Evolutionary conservation across 2,888 invertebrate species (phyloP).

Genomic region (Anoplius nigerrimus): DNA sequence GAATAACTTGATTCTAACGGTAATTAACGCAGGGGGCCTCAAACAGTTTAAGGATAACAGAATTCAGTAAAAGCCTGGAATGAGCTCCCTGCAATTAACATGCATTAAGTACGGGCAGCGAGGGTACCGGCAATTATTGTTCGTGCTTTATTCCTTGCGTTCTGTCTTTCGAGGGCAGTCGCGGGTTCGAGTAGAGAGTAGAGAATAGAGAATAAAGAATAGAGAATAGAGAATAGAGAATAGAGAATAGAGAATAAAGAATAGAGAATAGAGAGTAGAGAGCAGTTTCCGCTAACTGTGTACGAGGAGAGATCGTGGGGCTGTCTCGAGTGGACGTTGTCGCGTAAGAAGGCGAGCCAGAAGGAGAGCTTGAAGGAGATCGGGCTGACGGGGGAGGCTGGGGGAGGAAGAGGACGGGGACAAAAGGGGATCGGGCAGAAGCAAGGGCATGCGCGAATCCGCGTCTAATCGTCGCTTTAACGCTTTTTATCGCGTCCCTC

Average conservation of each 20-base stretch:
- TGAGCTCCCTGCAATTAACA: too few species aligned
- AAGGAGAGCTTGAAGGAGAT: conserved; percentile 7
- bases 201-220: too few species aligned
- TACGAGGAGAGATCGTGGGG: conserved; percentile 30
- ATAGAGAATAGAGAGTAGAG: background rate
- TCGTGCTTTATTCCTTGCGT: too few species aligned
- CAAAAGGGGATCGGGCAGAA: conserved; percentile 34
- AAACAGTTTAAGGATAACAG: background rate
- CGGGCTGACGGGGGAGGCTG: background rate
- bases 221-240: conserved; percentile 2
- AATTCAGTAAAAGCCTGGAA: too few species aligned
- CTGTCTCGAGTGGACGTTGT: conserved; percentile 23
- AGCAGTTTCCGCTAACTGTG: conserved; percentile 28
- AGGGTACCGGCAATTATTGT: too few species aligned
- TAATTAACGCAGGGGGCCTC: too few species aligned
- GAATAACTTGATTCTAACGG: too few species aligned
- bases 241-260: background rate
- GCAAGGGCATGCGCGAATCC: conserved; percentile 70
- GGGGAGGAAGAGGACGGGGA: conserved; percentile 20
- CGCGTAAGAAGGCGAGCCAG: conserved; percentile 36
- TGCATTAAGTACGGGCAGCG: too few species aligned
- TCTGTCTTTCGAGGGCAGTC: too few species aligned
- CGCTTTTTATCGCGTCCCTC: conserved; percentile 70
- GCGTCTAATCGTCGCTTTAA: conserved; percentile 73
- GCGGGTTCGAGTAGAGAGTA: too few species aligned